Evolutionary conservation across 2,113 vertebrate species (phyloP).

Genomic region (Isurus oxyrinchus): DNA sequence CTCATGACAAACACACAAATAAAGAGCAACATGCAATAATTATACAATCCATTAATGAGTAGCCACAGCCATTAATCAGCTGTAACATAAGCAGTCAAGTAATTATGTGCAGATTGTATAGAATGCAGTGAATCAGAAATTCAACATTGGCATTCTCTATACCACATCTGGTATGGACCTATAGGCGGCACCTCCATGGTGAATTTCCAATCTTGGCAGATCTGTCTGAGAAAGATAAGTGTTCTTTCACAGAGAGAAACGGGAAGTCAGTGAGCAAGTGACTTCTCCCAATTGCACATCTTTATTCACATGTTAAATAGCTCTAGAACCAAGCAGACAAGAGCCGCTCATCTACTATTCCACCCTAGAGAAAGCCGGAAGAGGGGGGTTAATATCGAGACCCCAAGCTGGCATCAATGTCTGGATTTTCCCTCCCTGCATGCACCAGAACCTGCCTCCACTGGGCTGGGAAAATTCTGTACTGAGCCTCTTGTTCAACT

Average conservation of each 20-base stretch:
- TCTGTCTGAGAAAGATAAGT: neutral
- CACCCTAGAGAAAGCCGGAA: neutral
- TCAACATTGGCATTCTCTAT: neutral
- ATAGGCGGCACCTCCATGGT: neutral
- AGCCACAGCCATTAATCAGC: conserved; percentile 20
- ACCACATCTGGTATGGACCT: neutral
- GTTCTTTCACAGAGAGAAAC: neutral
- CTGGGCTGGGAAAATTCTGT: too few species aligned
- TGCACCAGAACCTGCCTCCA: neutral
- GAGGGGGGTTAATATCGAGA: neutral
- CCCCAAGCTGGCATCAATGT: too few species aligned
- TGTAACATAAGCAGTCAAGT: neutral
- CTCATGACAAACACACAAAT: neutral
- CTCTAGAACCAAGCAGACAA: neutral
- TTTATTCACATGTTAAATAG: too few species aligned
- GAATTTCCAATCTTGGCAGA: neutral
- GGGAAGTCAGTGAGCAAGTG: neutral
- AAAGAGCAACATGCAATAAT: conserved; percentile 28
- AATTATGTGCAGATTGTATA: conserved; percentile 16
- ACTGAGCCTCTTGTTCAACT: neutral
- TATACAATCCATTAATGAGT: conserved; percentile 26
- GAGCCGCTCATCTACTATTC: too few species aligned
- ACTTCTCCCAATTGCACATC: neutral
- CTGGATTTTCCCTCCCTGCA: neutral
- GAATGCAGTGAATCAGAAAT: conserved; percentile 21